Evolutionary conservation across 2,888 invertebrate species (phyloP), one percentile per base, ranked within the genome.

Genomic region (Xanthorhoe designata): DNA sequence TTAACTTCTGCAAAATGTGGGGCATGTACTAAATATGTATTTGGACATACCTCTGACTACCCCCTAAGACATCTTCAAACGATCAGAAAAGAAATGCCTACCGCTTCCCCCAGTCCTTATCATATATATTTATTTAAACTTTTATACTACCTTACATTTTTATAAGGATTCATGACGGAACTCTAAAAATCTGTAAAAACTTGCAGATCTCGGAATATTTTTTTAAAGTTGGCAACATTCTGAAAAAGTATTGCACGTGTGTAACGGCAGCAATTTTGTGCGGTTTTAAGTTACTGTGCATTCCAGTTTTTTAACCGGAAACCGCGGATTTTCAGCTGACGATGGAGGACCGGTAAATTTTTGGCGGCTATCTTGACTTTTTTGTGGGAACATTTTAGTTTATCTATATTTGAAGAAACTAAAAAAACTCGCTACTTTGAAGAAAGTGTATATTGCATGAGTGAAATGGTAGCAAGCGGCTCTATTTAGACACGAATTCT

Each of bases 291-390:
- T 92, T 92, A 90, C 91, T 70, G 78, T 69, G 78, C 81, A 82
- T 84, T 83, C 85, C 85, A 75, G 82, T 89, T 91, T 89, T 89
- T 88, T 82, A n/a, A 86, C 86, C 91, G 92, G 92, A 92, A 91
- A 84, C 86, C 76, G 85, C 75, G 76, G 86, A 88, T 90, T 90
- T 91, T 89, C 85, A 82, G 77, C 76, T 78, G 83, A 81, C 78
- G 85, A 83, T 82, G 84, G 76, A 79, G 75, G 79, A 77, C 76
- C 78, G 80, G 79, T 77, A 75, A 76, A 77, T 82, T 81, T 82
- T 78, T 78, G 77, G 77, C 81, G 79, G 76, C 73, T 79, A 74
- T 63, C 61, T 65, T 38, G 18, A 51, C 67, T 68, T 63, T 32
- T 70, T 72, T 68, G 58, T 17, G 24, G 61, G 32, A 13, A 55